Conservation (phyloP, 2,797 vertebrate species). For the Eulemur coronatus region DNA sequence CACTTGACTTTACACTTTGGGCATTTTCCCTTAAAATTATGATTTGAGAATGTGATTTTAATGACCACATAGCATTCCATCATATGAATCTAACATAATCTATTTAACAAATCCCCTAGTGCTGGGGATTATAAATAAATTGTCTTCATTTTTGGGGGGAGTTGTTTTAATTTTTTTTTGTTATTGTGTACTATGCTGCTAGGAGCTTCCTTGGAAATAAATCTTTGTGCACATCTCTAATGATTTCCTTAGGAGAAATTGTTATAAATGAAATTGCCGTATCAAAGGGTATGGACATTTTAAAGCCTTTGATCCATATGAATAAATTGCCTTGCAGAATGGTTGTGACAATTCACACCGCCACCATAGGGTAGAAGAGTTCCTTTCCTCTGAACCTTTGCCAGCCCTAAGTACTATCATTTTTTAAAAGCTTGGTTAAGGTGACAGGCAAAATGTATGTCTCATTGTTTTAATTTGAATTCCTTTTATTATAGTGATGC, state of each 20-base stretch:
- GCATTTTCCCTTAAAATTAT: slow-evolving; percentile 28
- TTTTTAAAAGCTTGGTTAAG: slow-evolving; percentile 58
- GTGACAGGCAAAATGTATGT: slow-evolving; percentile 47
- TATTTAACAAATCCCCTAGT: slow-evolving; percentile 18
- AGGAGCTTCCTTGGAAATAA: slow-evolving; percentile 51
- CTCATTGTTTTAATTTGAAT: slow-evolving; percentile 65
- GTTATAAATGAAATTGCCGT: slow-evolving; percentile 59
- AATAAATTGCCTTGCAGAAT: slow-evolving; percentile 55
- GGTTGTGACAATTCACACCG: slow-evolving; percentile 34
- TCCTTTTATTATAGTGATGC: slow-evolving; percentile 55
- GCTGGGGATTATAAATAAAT: slow-evolving; percentile 19
- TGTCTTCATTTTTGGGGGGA: background rate
- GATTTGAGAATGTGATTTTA: slow-evolving; percentile 41
- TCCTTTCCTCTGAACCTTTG: slow-evolving; percentile 47
- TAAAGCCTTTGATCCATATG: slow-evolving; percentile 58
- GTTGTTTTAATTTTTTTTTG: slow-evolving; percentile 22
- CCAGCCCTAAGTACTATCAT: slow-evolving; percentile 8
- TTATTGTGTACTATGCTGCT: background rate
- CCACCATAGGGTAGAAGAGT: background rate
- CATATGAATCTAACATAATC: slow-evolving; percentile 13
- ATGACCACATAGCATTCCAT: slow-evolving; percentile 13
- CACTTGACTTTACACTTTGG: slow-evolving; percentile 21
- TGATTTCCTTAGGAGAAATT: slow-evolving; percentile 64
- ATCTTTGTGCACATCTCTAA: slow-evolving; percentile 60
- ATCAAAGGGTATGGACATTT: slow-evolving; percentile 44